Conservation (phyloP, 2,888 invertebrate species). For the Dryococelus australis region DNA sequence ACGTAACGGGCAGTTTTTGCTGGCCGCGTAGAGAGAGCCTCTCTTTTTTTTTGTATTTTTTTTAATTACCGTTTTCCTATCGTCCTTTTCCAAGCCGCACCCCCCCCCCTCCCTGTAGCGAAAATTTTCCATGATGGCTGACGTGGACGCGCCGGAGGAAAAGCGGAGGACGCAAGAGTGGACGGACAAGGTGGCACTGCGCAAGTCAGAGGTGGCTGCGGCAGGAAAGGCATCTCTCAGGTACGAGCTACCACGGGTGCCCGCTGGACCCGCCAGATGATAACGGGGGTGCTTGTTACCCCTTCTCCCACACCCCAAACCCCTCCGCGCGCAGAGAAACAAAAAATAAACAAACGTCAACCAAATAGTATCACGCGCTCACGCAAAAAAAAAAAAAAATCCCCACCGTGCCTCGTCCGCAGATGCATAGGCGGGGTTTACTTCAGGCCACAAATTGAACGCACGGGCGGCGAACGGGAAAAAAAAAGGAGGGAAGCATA, state of each 20-base stretch:
- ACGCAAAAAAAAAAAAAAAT: neutral
- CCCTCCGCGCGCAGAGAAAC: neutral
- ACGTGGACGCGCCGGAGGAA: no score
- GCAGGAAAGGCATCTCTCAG: neutral
- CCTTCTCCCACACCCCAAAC: neutral
- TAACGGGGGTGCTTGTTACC: neutral
- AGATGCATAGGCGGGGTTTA: constrained; percentile 6
- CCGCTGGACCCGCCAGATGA: neutral
- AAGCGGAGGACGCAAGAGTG: neutral
- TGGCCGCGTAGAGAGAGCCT: neutral
- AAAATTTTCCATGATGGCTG: constrained; percentile 2
- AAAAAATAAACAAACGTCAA: constrained; percentile 16
- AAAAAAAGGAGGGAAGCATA: neutral
- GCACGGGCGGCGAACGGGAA: neutral
- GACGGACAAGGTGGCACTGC: neutral
- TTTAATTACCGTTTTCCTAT: constrained; percentile 10
- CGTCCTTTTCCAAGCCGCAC: neutral
- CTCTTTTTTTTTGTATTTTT: neutral
- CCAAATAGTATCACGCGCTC: neutral
- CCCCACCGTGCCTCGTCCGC: neutral
- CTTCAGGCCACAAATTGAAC: constrained; percentile 11
- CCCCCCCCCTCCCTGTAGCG: neutral
- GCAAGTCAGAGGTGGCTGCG: neutral
- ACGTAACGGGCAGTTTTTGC: constrained; percentile 1
- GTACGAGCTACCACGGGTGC: neutral